phyloP scores from a whole-genome alignment of 2,888 invertebrate species.

The Craniophora ligustri region DNA sequence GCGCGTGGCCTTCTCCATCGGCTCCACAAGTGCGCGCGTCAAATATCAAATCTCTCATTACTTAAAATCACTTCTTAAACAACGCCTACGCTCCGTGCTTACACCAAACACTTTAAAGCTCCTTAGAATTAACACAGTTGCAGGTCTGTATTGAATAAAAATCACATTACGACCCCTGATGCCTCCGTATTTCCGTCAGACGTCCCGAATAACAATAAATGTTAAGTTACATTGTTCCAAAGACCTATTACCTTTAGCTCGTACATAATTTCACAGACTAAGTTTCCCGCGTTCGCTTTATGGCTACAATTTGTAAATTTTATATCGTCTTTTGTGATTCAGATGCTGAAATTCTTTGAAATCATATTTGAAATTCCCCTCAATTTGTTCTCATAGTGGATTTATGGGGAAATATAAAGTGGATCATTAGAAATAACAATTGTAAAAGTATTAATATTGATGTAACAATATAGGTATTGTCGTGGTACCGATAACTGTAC shows the following conservation, averaged over 20 bases:
- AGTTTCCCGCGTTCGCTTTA: slow-evolving; percentile 64
- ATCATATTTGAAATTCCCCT: slow-evolving; percentile 46
- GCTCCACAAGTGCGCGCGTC: no score
- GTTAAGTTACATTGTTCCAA: slow-evolving; percentile 65
- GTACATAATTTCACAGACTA: slow-evolving; percentile 61
- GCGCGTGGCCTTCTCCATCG: no score
- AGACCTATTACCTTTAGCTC: slow-evolving; percentile 59
- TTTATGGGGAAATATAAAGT: slow-evolving; percentile 48
- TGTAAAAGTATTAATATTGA: slow-evolving; percentile 26
- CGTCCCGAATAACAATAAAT: slow-evolving; percentile 64
- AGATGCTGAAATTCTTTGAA: slow-evolving; percentile 50
- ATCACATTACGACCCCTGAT: slow-evolving; percentile 66
- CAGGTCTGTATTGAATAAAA: slow-evolving; percentile 77
- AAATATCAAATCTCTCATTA: no score
- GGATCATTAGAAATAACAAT: slow-evolving; percentile 44
- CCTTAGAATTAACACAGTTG: slow-evolving; percentile 66
- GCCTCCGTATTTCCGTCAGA: slow-evolving; percentile 37
- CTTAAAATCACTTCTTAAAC: no score
- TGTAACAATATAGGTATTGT: slow-evolving; percentile 7
- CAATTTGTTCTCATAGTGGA: slow-evolving; percentile 47
- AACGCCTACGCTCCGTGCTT: slow-evolving; percentile 1
- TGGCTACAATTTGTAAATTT: slow-evolving; percentile 76
- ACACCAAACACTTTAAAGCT: slow-evolving; percentile 54
- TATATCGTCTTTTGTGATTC: slow-evolving; percentile 64
- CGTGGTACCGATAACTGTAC: background rate